These are phyloP conservation scores for Apodemus sylvaticus DNA, from an alignment of 2,113 vertebrate species.

Conservation along the genomic window DNA sequence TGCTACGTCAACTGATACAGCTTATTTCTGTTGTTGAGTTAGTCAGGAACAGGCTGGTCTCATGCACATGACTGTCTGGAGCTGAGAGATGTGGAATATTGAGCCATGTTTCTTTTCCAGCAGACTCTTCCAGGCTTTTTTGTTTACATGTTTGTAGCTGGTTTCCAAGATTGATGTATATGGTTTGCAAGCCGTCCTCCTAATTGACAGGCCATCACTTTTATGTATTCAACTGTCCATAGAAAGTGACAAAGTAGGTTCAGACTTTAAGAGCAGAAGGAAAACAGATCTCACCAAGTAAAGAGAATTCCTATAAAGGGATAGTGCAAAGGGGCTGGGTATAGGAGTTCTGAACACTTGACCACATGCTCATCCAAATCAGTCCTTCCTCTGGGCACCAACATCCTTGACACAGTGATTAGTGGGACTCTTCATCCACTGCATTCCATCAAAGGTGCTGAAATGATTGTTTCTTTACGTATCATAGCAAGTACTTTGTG, in stretches of 20 bases:
- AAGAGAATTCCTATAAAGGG: not conserved
- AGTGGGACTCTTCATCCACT: not conserved
- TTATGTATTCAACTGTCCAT: not conserved
- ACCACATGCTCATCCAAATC: not conserved
- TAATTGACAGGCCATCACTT: not conserved
- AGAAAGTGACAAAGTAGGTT: constrained; percentile 6
- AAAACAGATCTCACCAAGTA: not conserved
- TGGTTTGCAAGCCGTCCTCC: not conserved
- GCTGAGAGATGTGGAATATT: not conserved
- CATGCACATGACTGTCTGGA: not conserved
- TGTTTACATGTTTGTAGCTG: not conserved
- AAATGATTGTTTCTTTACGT: constrained; percentile 9
- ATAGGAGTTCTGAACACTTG: not conserved
- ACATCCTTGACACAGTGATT: not conserved
- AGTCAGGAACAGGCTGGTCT: not conserved
- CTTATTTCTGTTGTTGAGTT: not conserved
- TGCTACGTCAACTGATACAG: not conserved
- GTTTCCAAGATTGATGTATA: not conserved
- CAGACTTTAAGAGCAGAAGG: not conserved
- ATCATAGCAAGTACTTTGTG: not conserved
- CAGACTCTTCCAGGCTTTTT: not conserved
- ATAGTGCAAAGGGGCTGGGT: not conserved
- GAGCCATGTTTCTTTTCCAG: not conserved
- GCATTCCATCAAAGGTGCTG: not conserved
- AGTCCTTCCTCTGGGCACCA: not conserved